phyloP scores from a whole-genome alignment of 2,113 vertebrate genomes.

The Micromys minutus region DNA sequence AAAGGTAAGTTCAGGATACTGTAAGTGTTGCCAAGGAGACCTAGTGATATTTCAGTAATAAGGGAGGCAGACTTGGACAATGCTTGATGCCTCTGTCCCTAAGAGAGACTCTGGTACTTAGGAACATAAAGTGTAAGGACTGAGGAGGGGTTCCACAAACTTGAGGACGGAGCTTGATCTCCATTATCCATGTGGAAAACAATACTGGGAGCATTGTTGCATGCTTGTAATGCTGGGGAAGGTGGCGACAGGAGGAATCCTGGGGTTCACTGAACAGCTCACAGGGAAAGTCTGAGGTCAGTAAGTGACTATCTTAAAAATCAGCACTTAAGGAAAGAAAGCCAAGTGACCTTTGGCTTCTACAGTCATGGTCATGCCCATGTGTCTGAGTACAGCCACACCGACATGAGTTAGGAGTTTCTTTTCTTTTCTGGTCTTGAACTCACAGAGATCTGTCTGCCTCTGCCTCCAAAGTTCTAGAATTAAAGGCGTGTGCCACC shows the following conservation, averaged over 20 bases:
- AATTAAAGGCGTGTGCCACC: not conserved
- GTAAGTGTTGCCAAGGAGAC: conserved; percentile 28
- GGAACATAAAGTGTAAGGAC: not conserved
- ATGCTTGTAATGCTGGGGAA: not conserved
- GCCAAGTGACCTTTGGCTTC: not conserved
- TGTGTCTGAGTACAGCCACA: too few species aligned
- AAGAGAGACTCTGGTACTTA: not conserved
- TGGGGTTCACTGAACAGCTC: not conserved
- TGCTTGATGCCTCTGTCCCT: not conserved
- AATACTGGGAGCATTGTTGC: not conserved
- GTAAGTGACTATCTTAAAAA: not conserved
- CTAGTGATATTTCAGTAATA: conserved; percentile 9
- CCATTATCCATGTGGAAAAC: not conserved
- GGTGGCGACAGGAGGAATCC: not conserved
- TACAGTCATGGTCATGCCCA: not conserved
- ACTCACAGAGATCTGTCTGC: not conserved
- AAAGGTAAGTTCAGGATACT: conserved; percentile 88
- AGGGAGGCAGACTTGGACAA: not conserved
- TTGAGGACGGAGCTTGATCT: not conserved
- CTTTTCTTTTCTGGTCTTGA: not conserved
- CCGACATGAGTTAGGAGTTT: not conserved
- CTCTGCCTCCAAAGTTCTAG: not conserved
- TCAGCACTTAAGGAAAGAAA: not conserved
- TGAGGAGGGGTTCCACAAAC: not conserved
- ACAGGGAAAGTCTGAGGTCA: not conserved